Evolutionary conservation across 2,888 invertebrate genomes (phyloP), one percentile per base, ranked within the genome.

Genomic region (Petrophora chlorosata): DNA sequence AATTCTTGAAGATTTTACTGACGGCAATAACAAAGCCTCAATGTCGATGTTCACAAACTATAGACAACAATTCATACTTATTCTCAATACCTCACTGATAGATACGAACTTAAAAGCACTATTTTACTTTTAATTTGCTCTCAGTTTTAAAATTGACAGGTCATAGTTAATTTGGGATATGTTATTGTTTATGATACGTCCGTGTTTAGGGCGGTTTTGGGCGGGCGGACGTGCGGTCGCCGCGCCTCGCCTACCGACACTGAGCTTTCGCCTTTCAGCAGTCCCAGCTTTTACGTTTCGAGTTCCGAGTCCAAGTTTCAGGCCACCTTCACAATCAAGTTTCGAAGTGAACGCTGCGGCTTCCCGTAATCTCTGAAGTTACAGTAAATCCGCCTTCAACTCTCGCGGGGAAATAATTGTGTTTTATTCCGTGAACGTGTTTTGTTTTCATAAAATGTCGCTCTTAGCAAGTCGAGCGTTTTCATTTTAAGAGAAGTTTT

Each of bases 181-280:
- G 56, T 38, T 23, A n/a, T 39, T 39, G 38, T 34, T 47, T 23
- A 16, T 8, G 41, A 33, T 38, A 39, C 34, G 44, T 46, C 39
- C 28, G 45, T 25, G 19, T 17, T 30, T 22, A 14, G 43, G 47
- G 47, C 34, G 46, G 48, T 23, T 8, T 28, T 39, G 56, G 65
- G 61, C 59, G 62, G 67, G 56, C 63, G 64, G 53, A 59, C 70
- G 61, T 51, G 65, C 65, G 67, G 53, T 55, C 65, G 59, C 60
- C 67, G 56, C 68, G 63, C 60, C 48, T 45, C 57, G 59, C 57
- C 62, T 60, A 53, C 69, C 64, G 64, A 56, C 55, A 70, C 69
- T 70, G 65, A 34, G 52, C 67, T 62, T 42, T 39, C 41, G 40
- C 45, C 56, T 62, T 59, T 55, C 54, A 53, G 45, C n/a, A 33